phyloP scores from a whole-genome alignment of 1,140 invertebrate genomes.

The Campodea augens region DNA sequence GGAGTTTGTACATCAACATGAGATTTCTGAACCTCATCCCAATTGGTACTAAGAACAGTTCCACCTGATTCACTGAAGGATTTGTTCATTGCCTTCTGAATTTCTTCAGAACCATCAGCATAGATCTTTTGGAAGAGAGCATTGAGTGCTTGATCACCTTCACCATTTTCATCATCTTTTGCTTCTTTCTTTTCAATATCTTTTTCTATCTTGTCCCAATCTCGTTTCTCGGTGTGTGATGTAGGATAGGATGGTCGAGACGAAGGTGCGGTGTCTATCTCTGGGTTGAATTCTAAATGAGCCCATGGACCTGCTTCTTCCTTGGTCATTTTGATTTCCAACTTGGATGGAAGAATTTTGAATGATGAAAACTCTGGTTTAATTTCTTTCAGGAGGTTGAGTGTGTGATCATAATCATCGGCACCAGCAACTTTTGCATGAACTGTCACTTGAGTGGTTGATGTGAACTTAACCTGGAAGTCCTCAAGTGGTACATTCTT shows the following conservation, averaged over 20 bases:
- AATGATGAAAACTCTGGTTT: conserved; percentile 22
- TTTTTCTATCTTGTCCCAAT: conserved; percentile 72
- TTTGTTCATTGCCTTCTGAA: conserved; percentile 94
- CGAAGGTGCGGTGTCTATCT: conserved; percentile 2
- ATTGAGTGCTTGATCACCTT: conserved; percentile 80
- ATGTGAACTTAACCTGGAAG: conserved; percentile 25
- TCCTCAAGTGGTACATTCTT: conserved; percentile 23
- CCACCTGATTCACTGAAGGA: conserved; percentile 94
- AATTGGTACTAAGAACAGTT: conserved; percentile 96
- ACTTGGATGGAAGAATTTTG: conserved; percentile 24
- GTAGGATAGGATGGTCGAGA: conserved; percentile 34
- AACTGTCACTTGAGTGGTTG: conserved; percentile 25
- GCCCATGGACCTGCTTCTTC: conserved; percentile 22
- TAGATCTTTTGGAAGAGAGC: conserved; percentile 92
- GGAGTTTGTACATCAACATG: conserved; percentile 82
- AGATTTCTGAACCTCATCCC: conserved; percentile 72
- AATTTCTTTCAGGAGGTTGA: conserved; percentile 29
- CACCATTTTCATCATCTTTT: conserved; percentile 46
- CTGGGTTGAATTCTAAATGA: conserved; percentile 7
- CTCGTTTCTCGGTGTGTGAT: conserved; percentile 38
- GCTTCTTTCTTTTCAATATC: conserved; percentile 50
- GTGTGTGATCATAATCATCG: conserved; percentile 22
- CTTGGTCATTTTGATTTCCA: conserved; percentile 33
- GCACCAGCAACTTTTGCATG: conserved; percentile 22
- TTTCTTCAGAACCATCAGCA: conserved; percentile 74